Conservation (phyloP, 2,888 invertebrate species). For the Suillia variegata region DNA sequence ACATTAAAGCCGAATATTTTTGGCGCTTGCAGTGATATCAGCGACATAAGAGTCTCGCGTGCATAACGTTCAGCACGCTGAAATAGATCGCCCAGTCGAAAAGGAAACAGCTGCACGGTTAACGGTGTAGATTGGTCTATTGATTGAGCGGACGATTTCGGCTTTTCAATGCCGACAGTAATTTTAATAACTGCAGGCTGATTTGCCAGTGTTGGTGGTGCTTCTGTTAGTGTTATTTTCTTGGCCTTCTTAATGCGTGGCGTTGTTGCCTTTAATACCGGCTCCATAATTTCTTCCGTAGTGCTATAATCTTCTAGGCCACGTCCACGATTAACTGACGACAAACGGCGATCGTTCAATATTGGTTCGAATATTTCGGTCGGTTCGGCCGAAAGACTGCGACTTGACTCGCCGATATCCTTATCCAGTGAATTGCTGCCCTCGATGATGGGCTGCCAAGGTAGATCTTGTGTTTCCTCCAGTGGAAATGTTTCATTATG, state of each 20-base stretch:
- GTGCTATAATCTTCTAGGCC: slow-evolving; percentile 44
- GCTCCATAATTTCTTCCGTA: slow-evolving; percentile 73
- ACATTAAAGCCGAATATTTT: slow-evolving; percentile 68
- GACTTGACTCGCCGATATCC: slow-evolving; percentile 52
- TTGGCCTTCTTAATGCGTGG: slow-evolving; percentile 60
- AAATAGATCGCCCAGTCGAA: slow-evolving; percentile 76
- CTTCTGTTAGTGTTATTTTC: slow-evolving; percentile 39
- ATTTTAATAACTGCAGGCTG: slow-evolving; percentile 51
- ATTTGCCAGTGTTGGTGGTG: not conserved
- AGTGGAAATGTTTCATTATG: slow-evolving; percentile 51
- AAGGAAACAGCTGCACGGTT: slow-evolving; percentile 80
- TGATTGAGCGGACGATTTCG: slow-evolving; percentile 17
- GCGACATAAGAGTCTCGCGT: slow-evolving; percentile 74
- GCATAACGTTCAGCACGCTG: slow-evolving; percentile 83
- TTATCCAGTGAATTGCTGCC: slow-evolving; percentile 63
- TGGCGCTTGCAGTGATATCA: slow-evolving; percentile 81
- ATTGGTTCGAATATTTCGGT: slow-evolving; percentile 66
- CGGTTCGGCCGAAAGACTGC: slow-evolving; percentile 47
- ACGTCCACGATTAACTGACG: slow-evolving; percentile 47
- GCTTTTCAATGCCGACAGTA: slow-evolving; percentile 33
- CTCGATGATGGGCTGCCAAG: slow-evolving; percentile 64
- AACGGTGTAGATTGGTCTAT: slow-evolving; percentile 48
- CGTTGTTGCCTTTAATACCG: slow-evolving; percentile 70
- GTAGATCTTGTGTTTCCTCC: slow-evolving; percentile 54
- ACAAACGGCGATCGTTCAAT: slow-evolving; percentile 53